A percentile compares a stretch with the other conserved stretches of the same genome.
These are phyloP conservation scores for Pempheris klunzingeri DNA, from an alignment of 2,797 vertebrate species.

Conservation along the genomic window DNA sequence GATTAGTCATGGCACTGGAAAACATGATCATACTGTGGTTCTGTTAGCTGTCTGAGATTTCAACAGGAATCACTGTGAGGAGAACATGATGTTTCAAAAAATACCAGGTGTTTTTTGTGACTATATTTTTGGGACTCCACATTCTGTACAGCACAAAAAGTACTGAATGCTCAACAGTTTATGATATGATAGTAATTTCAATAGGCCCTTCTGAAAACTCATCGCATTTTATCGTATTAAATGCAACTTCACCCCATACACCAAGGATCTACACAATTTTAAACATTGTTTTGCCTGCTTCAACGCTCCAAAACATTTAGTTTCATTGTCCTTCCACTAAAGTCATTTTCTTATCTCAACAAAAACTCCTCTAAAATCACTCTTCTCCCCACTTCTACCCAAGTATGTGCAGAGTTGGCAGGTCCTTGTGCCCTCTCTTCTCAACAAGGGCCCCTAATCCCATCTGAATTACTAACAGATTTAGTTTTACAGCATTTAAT, in stretches of 20 bases:
- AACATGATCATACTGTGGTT: conserved; percentile 40
- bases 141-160: background rate
- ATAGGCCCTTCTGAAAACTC: conserved; percentile 15
- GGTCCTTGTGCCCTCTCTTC: conserved; percentile 44
- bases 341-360: background rate
- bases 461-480: conserved; percentile 49
- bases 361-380: conserved; percentile 11
- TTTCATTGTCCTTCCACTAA: conserved; percentile 4
- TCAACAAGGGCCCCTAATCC: conserved; percentile 39
- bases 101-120: background rate
- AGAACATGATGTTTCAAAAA: background rate
- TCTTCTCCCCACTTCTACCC: background rate
- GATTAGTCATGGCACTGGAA: conserved; percentile 36
- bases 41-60: conserved; percentile 46
- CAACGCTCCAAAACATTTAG: background rate
- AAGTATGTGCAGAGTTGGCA: conserved; percentile 26
- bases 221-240: conserved; percentile 29
- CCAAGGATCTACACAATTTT: conserved; percentile 26
- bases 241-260: conserved; percentile 7
- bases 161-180: background rate
- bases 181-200: background rate
- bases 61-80: conserved; percentile 14
- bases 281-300: conserved; percentile 16
- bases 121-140: background rate
- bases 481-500: conserved; percentile 60